These are phyloP conservation scores for Aphodius granarius DNA, from an alignment of 2,888 invertebrate genomes.

Conservation along the genomic window DNA sequence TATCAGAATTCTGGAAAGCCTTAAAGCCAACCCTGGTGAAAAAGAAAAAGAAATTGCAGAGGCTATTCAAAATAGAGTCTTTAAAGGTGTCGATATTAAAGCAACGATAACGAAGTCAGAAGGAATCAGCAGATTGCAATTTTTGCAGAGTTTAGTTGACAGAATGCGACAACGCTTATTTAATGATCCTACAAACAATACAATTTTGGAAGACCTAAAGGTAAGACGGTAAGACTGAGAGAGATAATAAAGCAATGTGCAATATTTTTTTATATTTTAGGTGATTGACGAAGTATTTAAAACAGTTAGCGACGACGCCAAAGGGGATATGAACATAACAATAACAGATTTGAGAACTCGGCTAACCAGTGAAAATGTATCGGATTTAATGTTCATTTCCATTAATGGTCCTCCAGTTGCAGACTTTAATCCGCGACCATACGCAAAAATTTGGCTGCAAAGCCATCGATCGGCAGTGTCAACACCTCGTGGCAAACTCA, in stretches of 20 bases:
- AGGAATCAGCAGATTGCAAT: too few species aligned
- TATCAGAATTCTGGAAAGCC: slow-evolving; percentile 15
- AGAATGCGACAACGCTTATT: too few species aligned
- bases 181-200: slow-evolving; percentile 13
- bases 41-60: slow-evolving; percentile 20
- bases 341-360: slow-evolving; percentile 15
- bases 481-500: too few species aligned
- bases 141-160: slow-evolving; percentile 11
- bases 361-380: slow-evolving; percentile 11
- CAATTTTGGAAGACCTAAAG: slow-evolving; percentile 18
- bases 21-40: slow-evolving; percentile 13
- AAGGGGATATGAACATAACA: slow-evolving; percentile 9
- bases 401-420: too few species aligned
- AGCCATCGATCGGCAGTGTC: too few species aligned
- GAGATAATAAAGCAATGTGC: too few species aligned
- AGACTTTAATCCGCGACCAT: too few species aligned
- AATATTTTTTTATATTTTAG: slow-evolving; percentile 16
- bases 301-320: slow-evolving; percentile 9
- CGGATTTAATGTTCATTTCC: slow-evolving; percentile 18
- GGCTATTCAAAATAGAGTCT: slow-evolving; percentile 13
- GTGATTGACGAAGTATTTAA: slow-evolving; percentile 20
- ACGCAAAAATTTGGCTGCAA: too few species aligned
- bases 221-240: slow-evolving; percentile 10
- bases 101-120: too few species aligned
- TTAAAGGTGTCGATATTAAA: too few species aligned